These are phyloP conservation scores for Drosophila bipectinata DNA, from an alignment of 1,140 invertebrate genomes.

Conservation along the genomic window DNA sequence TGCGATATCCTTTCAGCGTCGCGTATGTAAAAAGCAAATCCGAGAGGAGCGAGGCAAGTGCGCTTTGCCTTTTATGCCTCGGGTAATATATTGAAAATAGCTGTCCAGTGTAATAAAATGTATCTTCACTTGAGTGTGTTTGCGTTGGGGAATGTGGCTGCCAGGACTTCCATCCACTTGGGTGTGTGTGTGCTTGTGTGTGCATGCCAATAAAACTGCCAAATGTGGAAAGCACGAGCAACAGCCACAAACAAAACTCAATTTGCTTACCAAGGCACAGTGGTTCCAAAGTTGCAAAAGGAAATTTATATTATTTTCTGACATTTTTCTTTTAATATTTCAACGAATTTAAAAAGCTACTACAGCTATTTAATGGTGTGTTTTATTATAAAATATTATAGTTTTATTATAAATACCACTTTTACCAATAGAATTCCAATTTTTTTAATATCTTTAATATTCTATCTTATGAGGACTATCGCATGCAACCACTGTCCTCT, in stretches of 20 bases:
- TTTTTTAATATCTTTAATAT: no score
- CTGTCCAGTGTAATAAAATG: constrained; percentile 80
- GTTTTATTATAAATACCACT: no score
- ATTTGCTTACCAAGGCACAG: constrained; percentile 67
- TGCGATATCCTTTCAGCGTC: constrained; percentile 65
- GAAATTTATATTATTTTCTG: background rate
- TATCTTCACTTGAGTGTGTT: constrained; percentile 31
- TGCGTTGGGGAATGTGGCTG: constrained; percentile 9
- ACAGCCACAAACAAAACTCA: constrained; percentile 60
- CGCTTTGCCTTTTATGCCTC: constrained; percentile 68
- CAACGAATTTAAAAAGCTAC: no score
- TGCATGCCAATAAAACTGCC: constrained; percentile 77
- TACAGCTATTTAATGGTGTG: no score
- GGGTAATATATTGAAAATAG: constrained; percentile 82
- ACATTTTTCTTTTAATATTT: background rate
- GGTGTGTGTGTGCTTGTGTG: constrained; percentile 40
- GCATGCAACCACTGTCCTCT: constrained; percentile 7
- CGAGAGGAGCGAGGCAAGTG: constrained; percentile 33
- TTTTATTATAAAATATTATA: no score
- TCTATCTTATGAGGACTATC: background rate
- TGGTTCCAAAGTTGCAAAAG: constrained; percentile 12
- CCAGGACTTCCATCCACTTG: constrained; percentile 16
- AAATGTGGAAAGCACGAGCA: constrained; percentile 67
- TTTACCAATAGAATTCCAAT: no score
- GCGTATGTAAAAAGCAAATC: constrained; percentile 65